These are phyloP conservation scores for Takifugu flavidus DNA, from an alignment of 2,113 vertebrate species.

Conservation along the genomic window DNA sequence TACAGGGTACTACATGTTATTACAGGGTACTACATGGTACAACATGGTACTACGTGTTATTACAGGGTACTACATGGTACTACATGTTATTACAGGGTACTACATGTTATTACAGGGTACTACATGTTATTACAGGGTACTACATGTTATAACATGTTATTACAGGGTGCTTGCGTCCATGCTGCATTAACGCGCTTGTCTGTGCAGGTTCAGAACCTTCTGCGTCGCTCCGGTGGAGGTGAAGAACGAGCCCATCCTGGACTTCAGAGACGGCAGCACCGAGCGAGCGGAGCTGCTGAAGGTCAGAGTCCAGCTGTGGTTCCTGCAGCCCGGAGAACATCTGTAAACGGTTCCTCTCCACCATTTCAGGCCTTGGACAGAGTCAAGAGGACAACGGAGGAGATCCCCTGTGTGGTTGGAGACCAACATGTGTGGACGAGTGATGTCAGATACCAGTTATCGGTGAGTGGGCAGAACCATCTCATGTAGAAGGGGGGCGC, in stretches of 20 bases:
- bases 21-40: too few relatives aligned
- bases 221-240: constrained; percentile 73
- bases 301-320: constrained; percentile 59
- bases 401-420: constrained; percentile 88
- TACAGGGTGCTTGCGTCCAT: not conserved
- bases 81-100: too few relatives aligned
- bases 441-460: constrained; percentile 83
- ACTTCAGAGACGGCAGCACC: constrained; percentile 78
- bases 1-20: too few relatives aligned
- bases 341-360: not conserved
- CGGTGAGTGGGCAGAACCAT: constrained; percentile 74
- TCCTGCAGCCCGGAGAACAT: not conserved
- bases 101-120: too few relatives aligned
- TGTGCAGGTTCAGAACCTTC: constrained; percentile 74
- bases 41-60: too few relatives aligned
- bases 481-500: not conserved
- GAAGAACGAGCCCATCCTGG: constrained; percentile 87
- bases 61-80: too few relatives aligned
- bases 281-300: constrained; percentile 81
- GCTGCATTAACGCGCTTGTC: not conserved
- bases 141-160: too few relatives aligned
- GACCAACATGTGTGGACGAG: constrained; percentile 90
- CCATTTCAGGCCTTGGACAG: constrained; percentile 74
- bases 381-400: constrained; percentile 81
- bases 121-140: too few relatives aligned